Percentiles rank a stretch among this genome's conserved stretches.
These are phyloP conservation scores for Elegia similella DNA, from an alignment of 2,888 invertebrate genomes.

Conservation along the genomic window DNA sequence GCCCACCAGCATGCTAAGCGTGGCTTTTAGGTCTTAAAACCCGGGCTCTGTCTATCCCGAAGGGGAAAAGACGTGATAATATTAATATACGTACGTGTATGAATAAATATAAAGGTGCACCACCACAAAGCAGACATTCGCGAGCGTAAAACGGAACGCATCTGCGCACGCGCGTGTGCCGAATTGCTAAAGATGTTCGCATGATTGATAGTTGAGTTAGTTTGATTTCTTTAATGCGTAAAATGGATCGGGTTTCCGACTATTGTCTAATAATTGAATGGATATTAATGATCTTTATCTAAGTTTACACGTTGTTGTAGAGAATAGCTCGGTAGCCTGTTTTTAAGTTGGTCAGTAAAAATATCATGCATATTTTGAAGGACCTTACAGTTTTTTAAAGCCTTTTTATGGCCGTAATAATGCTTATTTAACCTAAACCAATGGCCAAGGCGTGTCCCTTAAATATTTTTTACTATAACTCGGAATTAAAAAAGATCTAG, in stretches of 20 bases:
- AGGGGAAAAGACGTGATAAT: too few relatives aligned
- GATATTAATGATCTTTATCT: slow-evolving; percentile 37
- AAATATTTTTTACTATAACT: too few relatives aligned
- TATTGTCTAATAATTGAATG: slow-evolving; percentile 34
- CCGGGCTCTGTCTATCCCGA: too few relatives aligned
- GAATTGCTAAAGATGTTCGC: slow-evolving; percentile 58
- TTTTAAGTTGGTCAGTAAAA: background rate
- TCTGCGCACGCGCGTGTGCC: slow-evolving; percentile 58
- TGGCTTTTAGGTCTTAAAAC: too few relatives aligned
- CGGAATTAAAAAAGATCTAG: too few relatives aligned
- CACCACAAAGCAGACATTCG: slow-evolving; percentile 26
- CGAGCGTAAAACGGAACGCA: slow-evolving; percentile 44
- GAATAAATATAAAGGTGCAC: background rate
- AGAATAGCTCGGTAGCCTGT: background rate
- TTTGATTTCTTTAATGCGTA: slow-evolving; percentile 26
- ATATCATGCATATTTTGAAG: too few relatives aligned
- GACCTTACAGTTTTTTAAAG: too few relatives aligned
- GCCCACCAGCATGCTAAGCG: too few relatives aligned
- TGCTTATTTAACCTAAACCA: too few relatives aligned
- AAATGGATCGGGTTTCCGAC: slow-evolving; percentile 41
- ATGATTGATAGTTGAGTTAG: slow-evolving; percentile 53
- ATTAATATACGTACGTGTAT: too few relatives aligned
- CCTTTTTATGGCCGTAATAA: too few relatives aligned
- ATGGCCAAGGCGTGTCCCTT: too few relatives aligned
- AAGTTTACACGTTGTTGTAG: slow-evolving; percentile 9